A percentile compares a stretch with the other conserved stretches of the same genome.
phyloP scores from a whole-genome alignment of 2,797 vertebrate genomes.

The Pseudopleuronectes americanus region DNA sequence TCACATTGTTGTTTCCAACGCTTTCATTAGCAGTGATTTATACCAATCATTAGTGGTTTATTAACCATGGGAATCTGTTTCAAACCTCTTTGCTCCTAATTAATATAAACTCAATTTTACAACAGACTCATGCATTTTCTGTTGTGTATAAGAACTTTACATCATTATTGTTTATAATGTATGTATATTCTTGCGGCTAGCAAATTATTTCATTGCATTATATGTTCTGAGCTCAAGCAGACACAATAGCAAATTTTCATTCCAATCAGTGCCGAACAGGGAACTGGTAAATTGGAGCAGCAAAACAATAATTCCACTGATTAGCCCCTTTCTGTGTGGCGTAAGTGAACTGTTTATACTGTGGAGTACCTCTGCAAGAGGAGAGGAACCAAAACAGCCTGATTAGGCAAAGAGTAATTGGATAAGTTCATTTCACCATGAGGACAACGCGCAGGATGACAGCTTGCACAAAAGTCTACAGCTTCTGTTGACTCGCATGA shows the following conservation, averaged over 20 bases:
- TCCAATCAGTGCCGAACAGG: constrained; percentile 99
- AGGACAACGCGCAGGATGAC: constrained; percentile 97
- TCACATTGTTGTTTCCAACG: constrained; percentile 14
- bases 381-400: constrained; percentile 99
- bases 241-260: constrained; percentile 94
- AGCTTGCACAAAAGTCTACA: constrained; percentile 94
- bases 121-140: constrained; percentile 28
- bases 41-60: constrained; percentile 31
- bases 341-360: constrained; percentile 99
- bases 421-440: constrained; percentile 99
- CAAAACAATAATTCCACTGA: constrained; percentile 99
- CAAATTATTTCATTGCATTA: constrained; percentile 83
- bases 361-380: constrained; percentile 99
- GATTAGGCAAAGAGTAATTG: constrained; percentile 99
- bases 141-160: constrained; percentile 57
- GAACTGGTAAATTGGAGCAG: constrained; percentile 99
- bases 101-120: constrained; percentile 42
- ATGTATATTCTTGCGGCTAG: constrained; percentile 77
- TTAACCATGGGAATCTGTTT: constrained; percentile 35
- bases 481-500: constrained; percentile 91
- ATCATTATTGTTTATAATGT: constrained; percentile 73
- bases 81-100: constrained; percentile 42
- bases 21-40: constrained; percentile 37
- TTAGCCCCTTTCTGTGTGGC: constrained; percentile 99
- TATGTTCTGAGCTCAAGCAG: constrained; percentile 83